These are phyloP conservation scores for Bembecia ichneumoniformis DNA, from an alignment of 2,888 invertebrate species.

Conservation along the genomic window DNA sequence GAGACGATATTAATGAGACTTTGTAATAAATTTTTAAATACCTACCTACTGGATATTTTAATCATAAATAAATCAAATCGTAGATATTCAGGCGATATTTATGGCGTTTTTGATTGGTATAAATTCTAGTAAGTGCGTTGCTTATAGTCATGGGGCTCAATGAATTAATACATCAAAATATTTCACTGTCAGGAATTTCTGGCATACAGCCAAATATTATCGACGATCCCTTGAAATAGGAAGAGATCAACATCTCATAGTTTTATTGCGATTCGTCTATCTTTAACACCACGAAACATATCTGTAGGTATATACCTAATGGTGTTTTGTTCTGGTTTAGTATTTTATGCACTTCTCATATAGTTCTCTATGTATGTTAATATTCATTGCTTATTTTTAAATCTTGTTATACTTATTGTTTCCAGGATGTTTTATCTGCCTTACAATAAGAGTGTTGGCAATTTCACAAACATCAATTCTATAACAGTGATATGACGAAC, in stretches of 20 bases:
- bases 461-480: too few relatives aligned
- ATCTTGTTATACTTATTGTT: too few relatives aligned
- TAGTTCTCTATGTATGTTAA: too few relatives aligned
- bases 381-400: too few relatives aligned
- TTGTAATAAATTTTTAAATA: too few relatives aligned
- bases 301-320: not conserved
- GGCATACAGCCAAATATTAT: constrained; percentile 33
- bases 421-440: too few relatives aligned
- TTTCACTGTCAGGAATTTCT: constrained; percentile 24
- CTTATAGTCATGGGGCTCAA: not conserved
- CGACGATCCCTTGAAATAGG: constrained; percentile 36
- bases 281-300: constrained; percentile 6
- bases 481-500: too few relatives aligned
- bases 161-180: constrained; percentile 18
- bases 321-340: not conserved
- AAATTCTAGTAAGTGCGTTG: not conserved
- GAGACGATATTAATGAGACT: too few relatives aligned
- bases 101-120: not conserved
- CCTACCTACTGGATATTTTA: not conserved
- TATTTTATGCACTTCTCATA: too few relatives aligned
- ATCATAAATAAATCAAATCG: not conserved
- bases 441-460: too few relatives aligned
- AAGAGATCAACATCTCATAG: constrained; percentile 24
- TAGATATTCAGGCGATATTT: not conserved
- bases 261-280: constrained; percentile 26